phyloP scores from a whole-genome alignment of 1,140 invertebrate species.

The Trichomalopsis sarcophagae region DNA sequence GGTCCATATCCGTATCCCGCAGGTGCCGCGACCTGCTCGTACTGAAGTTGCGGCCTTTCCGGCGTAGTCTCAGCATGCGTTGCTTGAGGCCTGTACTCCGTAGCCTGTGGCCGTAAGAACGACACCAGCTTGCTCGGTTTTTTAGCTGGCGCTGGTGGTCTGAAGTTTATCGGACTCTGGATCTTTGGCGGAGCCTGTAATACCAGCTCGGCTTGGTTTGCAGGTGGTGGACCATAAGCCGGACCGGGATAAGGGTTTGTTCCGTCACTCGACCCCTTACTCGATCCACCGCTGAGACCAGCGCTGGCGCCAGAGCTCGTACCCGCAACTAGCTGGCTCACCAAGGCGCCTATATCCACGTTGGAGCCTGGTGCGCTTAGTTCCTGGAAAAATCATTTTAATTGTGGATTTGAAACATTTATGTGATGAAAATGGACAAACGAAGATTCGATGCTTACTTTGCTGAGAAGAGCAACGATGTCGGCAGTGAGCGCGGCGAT shows the following conservation, averaged over 20 bases:
- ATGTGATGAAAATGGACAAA: background rate
- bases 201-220: background rate
- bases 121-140: background rate
- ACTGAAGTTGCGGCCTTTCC: background rate
- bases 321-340: constrained; percentile 67
- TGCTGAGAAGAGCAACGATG: constrained; percentile 64
- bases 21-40: constrained; percentile 41
- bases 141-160: background rate
- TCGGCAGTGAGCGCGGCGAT: constrained; percentile 63
- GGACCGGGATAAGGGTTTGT: background rate
- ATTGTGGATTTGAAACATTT: background rate
- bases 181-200: constrained; percentile 4
- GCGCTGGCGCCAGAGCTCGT: constrained; percentile 67
- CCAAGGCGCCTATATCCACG: constrained; percentile 63
- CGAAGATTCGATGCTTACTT: constrained; percentile 60
- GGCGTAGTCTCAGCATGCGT: background rate
- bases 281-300: constrained; percentile 62
- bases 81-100: constrained; percentile 39
- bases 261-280: constrained; percentile 14
- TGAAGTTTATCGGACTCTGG: background rate
- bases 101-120: background rate
- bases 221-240: background rate
- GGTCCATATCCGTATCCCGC: constrained; percentile 48
- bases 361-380: constrained; percentile 56
- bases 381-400: constrained; percentile 57